Evolutionary conservation across 2,113 vertebrate genomes (phyloP).

Genomic region (Scalopus aquaticus): DNA sequence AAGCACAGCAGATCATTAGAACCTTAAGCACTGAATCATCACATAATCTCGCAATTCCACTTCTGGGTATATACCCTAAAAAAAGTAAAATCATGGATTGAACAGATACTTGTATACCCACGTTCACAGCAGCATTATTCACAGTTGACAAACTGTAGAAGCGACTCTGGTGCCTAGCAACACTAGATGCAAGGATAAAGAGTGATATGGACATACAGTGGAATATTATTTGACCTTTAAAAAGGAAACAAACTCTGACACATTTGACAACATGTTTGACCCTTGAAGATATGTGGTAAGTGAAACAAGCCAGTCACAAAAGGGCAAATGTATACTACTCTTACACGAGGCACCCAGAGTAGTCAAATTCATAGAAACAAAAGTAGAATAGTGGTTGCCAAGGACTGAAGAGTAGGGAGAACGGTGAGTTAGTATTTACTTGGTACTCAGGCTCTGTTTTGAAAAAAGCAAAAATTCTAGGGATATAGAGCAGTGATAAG

Average conservation of each 20-base stretch:
- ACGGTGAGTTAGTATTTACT: background rate
- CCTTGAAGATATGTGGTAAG: background rate
- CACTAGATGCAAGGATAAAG: background rate
- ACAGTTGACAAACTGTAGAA: no score
- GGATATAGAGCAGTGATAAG: background rate
- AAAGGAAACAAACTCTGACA: background rate
- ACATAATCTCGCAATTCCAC: background rate
- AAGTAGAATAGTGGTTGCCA: background rate
- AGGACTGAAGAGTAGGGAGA: no score
- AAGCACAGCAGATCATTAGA: background rate
- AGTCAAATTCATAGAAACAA: background rate
- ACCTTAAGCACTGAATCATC: background rate
- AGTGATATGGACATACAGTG: background rate
- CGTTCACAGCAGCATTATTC: background rate
- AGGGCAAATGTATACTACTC: background rate
- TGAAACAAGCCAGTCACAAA: background rate
- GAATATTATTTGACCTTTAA: background rate
- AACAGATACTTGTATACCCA: background rate
- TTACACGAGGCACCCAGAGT: background rate
- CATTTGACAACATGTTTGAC: background rate
- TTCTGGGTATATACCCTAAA: background rate
- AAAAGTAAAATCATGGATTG: no score
- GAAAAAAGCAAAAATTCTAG: background rate
- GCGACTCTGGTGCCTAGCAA: no score
- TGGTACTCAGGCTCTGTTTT: background rate